Conservation (phyloP, 2,797 vertebrate species). For the Leptoclinus maculatus region DNA sequence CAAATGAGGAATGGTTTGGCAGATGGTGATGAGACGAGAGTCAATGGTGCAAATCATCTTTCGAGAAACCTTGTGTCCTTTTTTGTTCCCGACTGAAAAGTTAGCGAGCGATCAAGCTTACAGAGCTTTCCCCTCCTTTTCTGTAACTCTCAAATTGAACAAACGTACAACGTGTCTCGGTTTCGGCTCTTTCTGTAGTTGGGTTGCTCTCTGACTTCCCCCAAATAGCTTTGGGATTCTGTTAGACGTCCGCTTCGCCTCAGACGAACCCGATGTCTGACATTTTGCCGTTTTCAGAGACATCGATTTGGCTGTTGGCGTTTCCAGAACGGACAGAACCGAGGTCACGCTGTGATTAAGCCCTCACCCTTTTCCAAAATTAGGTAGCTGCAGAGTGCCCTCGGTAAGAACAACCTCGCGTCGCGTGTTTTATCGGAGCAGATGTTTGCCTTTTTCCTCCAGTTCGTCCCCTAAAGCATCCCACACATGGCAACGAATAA, state of each 20-base stretch:
- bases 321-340: background rate
- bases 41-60: no score
- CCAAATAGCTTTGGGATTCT: background rate
- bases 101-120: no score
- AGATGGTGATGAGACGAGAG: background rate
- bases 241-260: background rate
- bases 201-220: background rate
- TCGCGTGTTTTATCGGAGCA: background rate
- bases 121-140: no score
- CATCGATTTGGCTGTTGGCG: background rate
- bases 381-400: background rate
- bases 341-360: constrained; percentile 4
- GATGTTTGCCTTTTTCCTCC: background rate
- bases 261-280: background rate
- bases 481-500: background rate
- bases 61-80: no score
- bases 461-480: background rate
- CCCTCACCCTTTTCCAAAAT: background rate
- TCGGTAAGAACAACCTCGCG: background rate
- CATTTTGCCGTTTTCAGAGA: background rate
- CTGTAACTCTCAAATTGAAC: no score
- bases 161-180: no score
- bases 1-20: background rate
- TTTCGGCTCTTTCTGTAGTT: background rate
- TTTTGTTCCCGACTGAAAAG: no score